Evolutionary conservation across 2,888 invertebrate genomes (phyloP).

Genomic region (Ormyrus thymus): DNA sequence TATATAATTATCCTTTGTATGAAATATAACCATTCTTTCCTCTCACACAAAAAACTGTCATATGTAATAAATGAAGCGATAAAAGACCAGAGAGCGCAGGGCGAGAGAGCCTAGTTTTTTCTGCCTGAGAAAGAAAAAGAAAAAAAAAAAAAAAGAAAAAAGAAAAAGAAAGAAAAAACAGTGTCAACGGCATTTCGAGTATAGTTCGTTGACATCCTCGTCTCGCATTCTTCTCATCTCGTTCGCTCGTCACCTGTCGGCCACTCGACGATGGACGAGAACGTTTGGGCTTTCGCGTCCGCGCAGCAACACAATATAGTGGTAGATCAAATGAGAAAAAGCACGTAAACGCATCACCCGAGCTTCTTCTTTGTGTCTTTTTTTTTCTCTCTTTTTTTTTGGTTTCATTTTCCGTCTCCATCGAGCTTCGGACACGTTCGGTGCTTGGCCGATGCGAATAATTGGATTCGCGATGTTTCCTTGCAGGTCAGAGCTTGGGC

Average conservation of each 20-base stretch:
- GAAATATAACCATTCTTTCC: background rate
- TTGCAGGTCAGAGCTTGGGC: conserved; percentile 95
- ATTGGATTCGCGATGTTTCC: conserved; percentile 53
- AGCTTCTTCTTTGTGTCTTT: no score
- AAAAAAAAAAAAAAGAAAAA: no score
- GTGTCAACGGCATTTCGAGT: conserved; percentile 22
- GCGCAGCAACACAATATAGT: conserved; percentile 9
- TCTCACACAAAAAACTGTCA: background rate
- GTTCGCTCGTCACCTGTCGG: conserved; percentile 50
- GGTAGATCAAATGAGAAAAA: background rate
- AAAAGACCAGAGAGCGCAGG: no score
- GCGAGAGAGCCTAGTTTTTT: no score
- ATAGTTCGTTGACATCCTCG: conserved; percentile 40
- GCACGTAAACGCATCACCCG: no score
- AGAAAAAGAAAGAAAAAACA: background rate
- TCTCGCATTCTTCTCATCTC: conserved; percentile 38
- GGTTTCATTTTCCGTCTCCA: background rate
- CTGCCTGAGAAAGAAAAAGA: no score
- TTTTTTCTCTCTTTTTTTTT: background rate
- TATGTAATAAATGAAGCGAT: no score
- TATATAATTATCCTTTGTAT: background rate
- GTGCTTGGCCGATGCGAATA: conserved; percentile 32
- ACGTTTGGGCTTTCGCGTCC: conserved; percentile 45
- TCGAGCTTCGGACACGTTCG: conserved; percentile 18
- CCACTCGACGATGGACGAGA: conserved; percentile 46